Base-by-base conservation (phyloP, 2,888 invertebrate species). In the Microdon myrmicae region DNA sequence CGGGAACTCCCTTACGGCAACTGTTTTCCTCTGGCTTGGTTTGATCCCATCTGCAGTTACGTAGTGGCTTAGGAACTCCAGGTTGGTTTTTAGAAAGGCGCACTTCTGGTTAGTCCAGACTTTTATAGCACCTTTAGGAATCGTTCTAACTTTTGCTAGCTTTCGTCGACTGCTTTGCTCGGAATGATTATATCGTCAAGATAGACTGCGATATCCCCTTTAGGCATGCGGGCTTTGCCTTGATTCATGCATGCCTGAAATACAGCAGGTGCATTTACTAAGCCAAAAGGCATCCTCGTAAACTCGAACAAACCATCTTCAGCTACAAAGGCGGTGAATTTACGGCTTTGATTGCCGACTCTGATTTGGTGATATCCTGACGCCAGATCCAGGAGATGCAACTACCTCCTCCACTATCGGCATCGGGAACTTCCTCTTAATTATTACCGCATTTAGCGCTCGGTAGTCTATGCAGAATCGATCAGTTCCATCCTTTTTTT, bases 331-430 rank as follows among this genome's bases (percentile, higher is more conserved):
- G 67, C 67, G 2, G 68, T 70, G 17, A 41, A 67, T 17, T 64
- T 26, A 13, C 49, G 59, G n/a, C 59, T 61, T 5, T 14, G 2
- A 12, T 69, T 49, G 1, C 41, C 44, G 1, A 69, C 37, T 34
- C 58, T 53, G 2, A 68, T 67, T 48, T 68, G 68, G 13, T 70
- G 59, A 35, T 64, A 69, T 1, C 66, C 68, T 53, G 54, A 51
- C 4, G 35, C 20, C 17, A 67, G 8, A 20, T 44, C 61, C 14
- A 48, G 22, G 28, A 17, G 39, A 31, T 7, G 58, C 64, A 12
- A 69, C 55, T 4, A 64, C 59, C 17, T 70, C 61, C 4, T 67
- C 67, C 14, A 68, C 54, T 10, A 56, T 35, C 1, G 67, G 67
- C 64, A 68, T 67, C 0, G 61, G 67, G 17, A 12, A 51, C 8